Evolutionary conservation across 2,113 vertebrate genomes (phyloP).

Genomic region (Gadus chalcogrammus): DNA sequence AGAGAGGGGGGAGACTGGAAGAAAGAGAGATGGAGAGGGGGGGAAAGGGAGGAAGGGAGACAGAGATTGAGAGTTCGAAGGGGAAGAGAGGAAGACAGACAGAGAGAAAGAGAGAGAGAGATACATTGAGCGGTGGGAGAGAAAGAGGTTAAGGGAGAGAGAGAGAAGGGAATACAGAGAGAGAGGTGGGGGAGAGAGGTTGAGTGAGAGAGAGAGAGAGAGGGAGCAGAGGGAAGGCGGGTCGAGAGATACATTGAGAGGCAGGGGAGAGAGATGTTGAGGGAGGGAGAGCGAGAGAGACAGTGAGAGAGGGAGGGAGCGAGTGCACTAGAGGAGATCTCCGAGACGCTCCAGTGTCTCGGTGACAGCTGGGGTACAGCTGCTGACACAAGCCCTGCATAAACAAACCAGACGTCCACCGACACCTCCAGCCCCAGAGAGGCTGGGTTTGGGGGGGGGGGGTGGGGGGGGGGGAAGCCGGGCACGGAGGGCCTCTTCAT

Average conservation of each 20-base stretch:
- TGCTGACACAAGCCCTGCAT: slow-evolving; percentile 13
- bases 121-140: background rate
- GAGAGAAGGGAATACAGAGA: background rate
- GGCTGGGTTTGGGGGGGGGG: background rate
- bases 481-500: slow-evolving; percentile 2
- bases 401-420: slow-evolving; percentile 13
- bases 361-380: slow-evolving; percentile 39
- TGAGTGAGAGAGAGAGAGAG: slow-evolving; percentile 7
- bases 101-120: slow-evolving; percentile 14
- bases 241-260: background rate
- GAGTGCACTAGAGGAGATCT: slow-evolving; percentile 2
- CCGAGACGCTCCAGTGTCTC: slow-evolving; percentile 39
- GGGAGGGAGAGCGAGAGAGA: background rate
- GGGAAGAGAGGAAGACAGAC: background rate
- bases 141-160: slow-evolving; percentile 4
- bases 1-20: background rate
- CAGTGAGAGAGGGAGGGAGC: too few relatives aligned
- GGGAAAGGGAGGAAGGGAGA: background rate
- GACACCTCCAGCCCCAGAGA: too few relatives aligned
- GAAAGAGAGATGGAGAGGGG: background rate
- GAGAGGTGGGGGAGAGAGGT: background rate
- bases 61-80: slow-evolving; percentile 29
- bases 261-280: slow-evolving; percentile 13
- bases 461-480: background rate
- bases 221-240: slow-evolving; percentile 5